Conservation (phyloP, 2,888 invertebrate genomes). For the Anarsia innoxiella region DNA sequence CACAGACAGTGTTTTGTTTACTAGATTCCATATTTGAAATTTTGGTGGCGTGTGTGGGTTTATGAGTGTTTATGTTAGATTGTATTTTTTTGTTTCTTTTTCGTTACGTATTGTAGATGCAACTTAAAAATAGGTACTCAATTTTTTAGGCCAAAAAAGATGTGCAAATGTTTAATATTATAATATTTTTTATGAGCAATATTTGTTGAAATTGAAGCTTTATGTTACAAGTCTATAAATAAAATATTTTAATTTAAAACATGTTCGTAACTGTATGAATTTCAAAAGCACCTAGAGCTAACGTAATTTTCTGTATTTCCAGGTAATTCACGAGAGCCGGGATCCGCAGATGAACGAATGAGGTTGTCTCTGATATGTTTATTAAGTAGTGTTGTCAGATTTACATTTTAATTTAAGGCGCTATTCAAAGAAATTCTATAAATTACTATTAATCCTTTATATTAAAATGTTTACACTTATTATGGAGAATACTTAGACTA, state of each 20-base stretch:
- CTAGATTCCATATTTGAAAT: not conserved
- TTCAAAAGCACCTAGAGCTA: not conserved
- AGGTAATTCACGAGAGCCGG: slow-evolving; percentile 3
- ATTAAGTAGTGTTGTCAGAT: not conserved
- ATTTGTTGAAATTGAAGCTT: not conserved
- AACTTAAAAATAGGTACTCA: not conserved
- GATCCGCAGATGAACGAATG: not conserved
- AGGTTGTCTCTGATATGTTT: not conserved
- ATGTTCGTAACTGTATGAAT: not conserved
- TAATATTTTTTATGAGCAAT: not conserved
- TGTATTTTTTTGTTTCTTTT: not conserved
- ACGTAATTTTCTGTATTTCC: slow-evolving; percentile 5
- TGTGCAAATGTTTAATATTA: not conserved
- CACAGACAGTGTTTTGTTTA: slow-evolving; percentile 4
- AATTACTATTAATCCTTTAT: no score
- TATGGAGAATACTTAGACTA: no score
- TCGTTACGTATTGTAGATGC: not conserved
- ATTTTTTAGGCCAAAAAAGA: not conserved
- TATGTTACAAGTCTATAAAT: not conserved
- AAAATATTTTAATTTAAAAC: not conserved
- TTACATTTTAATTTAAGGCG: no score
- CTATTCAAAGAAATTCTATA: no score
- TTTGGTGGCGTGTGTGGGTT: no score
- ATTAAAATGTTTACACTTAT: no score
- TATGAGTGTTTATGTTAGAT: not conserved